These are phyloP conservation scores for Eilema sororculum DNA, from an alignment of 2,888 invertebrate genomes.

Conservation along the genomic window DNA sequence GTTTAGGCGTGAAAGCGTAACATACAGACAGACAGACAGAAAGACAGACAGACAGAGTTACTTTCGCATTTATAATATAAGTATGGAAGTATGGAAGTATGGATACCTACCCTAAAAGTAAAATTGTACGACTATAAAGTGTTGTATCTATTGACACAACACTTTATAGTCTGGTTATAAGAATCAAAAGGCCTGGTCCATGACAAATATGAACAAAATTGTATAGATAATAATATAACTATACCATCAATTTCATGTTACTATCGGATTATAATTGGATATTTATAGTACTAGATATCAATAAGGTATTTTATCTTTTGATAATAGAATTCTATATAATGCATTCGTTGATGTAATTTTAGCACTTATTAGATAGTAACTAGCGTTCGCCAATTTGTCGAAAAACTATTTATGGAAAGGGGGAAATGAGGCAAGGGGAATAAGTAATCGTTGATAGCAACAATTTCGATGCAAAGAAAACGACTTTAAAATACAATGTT, in stretches of 20 bases:
- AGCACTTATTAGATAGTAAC: not conserved
- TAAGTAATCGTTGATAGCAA: not conserved
- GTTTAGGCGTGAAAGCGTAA: too few relatives aligned
- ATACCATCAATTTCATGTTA: not conserved
- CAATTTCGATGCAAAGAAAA: not conserved
- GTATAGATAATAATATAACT: not conserved
- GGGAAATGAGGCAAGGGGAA: not conserved
- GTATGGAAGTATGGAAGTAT: too few relatives aligned
- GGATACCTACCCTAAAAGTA: too few relatives aligned
- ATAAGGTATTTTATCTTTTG: not conserved
- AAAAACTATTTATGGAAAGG: not conserved
- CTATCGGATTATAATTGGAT: not conserved
- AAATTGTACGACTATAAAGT: not conserved
- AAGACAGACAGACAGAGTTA: too few relatives aligned
- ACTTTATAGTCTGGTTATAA: not conserved
- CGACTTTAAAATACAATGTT: too few relatives aligned
- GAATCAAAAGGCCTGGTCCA: not conserved
- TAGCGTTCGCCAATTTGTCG: not conserved
- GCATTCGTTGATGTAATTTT: not conserved
- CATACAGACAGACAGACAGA: too few relatives aligned
- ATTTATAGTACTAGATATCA: not conserved
- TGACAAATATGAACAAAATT: not conserved
- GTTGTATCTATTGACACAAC: not conserved
- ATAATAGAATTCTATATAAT: not conserved
- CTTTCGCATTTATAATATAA: too few relatives aligned